A percentile compares a stretch with the other conserved stretches of the same genome.
Evolutionary conservation across 2,797 vertebrate genomes (phyloP).

Genomic region (Smutsia gigantea): DNA sequence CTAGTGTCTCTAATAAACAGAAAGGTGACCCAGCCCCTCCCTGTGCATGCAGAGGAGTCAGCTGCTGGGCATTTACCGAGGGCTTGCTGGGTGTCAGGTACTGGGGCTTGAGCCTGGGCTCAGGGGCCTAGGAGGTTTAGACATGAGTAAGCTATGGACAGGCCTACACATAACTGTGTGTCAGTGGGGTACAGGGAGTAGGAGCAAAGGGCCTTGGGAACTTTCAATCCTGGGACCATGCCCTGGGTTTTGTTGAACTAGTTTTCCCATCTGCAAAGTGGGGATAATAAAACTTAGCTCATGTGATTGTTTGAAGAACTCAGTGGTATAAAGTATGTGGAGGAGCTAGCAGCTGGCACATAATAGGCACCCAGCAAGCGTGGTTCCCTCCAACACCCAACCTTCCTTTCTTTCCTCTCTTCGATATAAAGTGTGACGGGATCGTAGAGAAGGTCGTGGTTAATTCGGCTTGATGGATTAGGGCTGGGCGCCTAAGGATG

Average conservation of each 20-base stretch:
- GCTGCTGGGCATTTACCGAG: not conserved
- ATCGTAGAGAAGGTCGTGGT: not conserved
- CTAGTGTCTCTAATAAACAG: not conserved
- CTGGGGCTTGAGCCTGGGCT: not conserved
- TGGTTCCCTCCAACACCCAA: fast-evolving
- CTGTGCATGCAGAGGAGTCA: not conserved
- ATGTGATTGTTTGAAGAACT: not conserved
- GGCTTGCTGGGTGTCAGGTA: not conserved
- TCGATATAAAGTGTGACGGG: not conserved
- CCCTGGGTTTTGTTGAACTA: not conserved
- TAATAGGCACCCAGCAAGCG: not conserved
- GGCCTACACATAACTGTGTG: not conserved
- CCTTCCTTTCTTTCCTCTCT: not conserved
- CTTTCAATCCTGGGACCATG: not conserved
- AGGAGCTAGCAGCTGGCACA: not conserved
- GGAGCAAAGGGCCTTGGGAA: not conserved
- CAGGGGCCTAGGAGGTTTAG: not conserved
- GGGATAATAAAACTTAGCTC: not conserved
- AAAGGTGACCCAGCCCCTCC: not conserved
- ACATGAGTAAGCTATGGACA: not conserved
- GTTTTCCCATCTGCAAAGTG: not conserved
- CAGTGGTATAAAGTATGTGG: not conserved
- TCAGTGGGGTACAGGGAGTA: not conserved
- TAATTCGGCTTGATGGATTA: not conserved
- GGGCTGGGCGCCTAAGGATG: not conserved